These are phyloP conservation scores for Danio tinwini DNA, from an alignment of 2,797 vertebrate genomes.

Conservation along the genomic window DNA sequence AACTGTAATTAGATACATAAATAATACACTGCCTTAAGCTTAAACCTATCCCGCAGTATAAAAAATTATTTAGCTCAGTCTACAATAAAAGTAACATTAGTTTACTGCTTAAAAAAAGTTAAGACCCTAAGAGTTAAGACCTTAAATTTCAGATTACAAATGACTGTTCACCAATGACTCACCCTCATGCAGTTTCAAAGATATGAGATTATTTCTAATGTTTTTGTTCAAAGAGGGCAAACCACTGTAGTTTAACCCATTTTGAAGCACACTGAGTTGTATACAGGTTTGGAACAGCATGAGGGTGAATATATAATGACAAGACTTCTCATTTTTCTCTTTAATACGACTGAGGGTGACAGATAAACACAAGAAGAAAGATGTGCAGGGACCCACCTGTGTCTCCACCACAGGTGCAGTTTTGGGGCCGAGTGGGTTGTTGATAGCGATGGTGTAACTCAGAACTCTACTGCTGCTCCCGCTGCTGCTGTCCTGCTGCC, in stretches of 20 bases:
- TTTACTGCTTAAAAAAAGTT: too few relatives aligned
- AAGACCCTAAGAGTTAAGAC: too few relatives aligned
- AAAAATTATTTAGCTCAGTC: too few relatives aligned
- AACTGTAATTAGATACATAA: too few relatives aligned
- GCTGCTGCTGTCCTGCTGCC: conserved; percentile 83
- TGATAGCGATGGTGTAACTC: conserved; percentile 90
- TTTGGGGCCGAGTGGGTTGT: conserved; percentile 91
- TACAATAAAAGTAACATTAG: too few relatives aligned
- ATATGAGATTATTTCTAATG: neutral
- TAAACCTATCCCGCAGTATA: too few relatives aligned
- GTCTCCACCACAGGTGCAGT: conserved; percentile 89
- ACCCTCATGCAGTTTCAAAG: neutral
- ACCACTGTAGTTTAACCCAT: neutral
- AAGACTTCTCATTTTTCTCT: neutral
- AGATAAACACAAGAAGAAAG: neutral
- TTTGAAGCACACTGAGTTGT: neutral
- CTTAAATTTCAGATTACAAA: too few relatives aligned
- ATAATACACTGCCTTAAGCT: too few relatives aligned
- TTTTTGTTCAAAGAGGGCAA: neutral
- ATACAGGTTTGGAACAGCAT: neutral
- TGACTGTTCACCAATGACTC: neutral
- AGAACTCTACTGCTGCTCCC: conserved; percentile 85
- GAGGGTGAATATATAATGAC: neutral
- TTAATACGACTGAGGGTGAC: neutral
- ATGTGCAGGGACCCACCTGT: conserved; percentile 76